Evolutionary conservation across 92 coral and sea anemone genomes (phyloP).

Genomic region (Parazoanthus darwini): DNA sequence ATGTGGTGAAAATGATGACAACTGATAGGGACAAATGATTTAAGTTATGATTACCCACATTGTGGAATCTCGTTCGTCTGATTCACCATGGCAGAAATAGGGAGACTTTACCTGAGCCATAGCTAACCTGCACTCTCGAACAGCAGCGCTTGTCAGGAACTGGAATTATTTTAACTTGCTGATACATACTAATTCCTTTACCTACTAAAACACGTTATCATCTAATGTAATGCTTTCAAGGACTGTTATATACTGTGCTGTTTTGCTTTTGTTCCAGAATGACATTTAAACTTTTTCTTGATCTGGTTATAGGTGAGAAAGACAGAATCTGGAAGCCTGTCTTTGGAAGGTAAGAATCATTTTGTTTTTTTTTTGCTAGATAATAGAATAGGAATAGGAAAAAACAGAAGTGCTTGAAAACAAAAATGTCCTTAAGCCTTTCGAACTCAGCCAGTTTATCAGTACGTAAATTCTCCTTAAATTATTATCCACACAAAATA

Average conservation of each 20-base stretch:
- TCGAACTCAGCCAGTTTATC: no score
- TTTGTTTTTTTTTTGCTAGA: not conserved
- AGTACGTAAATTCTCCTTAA: no score
- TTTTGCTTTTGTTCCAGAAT: no score
- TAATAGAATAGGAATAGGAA: not conserved
- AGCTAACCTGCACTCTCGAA: no score
- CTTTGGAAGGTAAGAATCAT: not conserved
- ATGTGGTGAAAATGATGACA: conserved; percentile 31
- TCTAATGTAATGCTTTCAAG: no score
- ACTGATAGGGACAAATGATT: conserved; percentile 36
- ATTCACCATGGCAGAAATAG: not conserved
- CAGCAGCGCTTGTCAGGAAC: no score
- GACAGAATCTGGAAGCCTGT: not conserved
- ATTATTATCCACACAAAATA: no score
- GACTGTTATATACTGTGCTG: no score
- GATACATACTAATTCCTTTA: no score
- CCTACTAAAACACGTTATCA: no score
- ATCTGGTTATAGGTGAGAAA: not conserved
- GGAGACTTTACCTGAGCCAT: not conserved
- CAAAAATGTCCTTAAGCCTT: not conserved
- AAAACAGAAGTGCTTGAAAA: not conserved
- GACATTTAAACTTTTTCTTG: not conserved
- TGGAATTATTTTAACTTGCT: no score
- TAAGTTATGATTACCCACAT: not conserved
- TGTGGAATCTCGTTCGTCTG: conserved; percentile 38